phyloP scores from a whole-genome alignment of 2,113 vertebrate genomes.

The Colius striatus region DNA sequence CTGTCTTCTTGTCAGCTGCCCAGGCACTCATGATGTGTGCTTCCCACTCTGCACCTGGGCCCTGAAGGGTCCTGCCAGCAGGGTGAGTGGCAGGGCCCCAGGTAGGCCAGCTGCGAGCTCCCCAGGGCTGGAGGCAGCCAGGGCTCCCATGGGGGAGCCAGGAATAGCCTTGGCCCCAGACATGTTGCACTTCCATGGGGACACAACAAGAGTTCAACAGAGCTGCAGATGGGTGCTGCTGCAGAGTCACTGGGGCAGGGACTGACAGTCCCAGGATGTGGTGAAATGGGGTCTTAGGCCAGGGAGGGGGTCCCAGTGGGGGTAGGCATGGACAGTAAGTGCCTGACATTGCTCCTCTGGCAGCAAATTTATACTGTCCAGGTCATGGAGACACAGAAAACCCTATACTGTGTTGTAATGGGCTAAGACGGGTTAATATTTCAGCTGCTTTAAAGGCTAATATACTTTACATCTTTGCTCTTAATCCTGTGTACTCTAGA shows the following conservation, averaged over 20 bases:
- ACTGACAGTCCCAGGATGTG: not conserved
- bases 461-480: not conserved
- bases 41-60: not conserved
- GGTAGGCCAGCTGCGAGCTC: too few relatives aligned
- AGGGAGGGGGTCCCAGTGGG: too few relatives aligned
- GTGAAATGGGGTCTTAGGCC: not conserved
- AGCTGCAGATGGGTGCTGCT: not conserved
- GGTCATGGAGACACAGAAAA: not conserved
- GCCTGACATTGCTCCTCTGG: not conserved
- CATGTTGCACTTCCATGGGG: not conserved
- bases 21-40: too few relatives aligned
- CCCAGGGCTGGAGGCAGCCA: not conserved
- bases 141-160: not conserved
- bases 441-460: not conserved
- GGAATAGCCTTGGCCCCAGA: not conserved
- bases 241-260: accelerated
- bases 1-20: not conserved
- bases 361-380: not conserved
- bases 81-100: not conserved
- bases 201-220: not conserved
- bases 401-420: not conserved
- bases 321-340: not conserved
- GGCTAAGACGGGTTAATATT: not conserved
- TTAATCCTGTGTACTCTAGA: not conserved
- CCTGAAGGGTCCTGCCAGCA: not conserved